Conservation (phyloP, 2,888 invertebrate species). For the Cremastobaeus sp. region DNA sequence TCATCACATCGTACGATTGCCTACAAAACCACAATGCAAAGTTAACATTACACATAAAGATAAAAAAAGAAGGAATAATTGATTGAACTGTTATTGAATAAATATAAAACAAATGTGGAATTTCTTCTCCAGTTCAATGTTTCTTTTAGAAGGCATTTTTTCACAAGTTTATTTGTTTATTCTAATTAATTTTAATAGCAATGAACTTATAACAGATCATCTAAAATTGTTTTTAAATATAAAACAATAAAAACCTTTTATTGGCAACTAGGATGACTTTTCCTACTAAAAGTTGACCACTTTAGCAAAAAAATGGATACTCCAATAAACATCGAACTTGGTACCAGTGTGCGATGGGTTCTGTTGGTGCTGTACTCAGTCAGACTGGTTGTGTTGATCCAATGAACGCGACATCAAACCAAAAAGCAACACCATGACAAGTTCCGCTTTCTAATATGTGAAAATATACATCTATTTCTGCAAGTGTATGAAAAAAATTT, state of each 20-base stretch:
- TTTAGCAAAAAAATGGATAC: slow-evolving; percentile 95
- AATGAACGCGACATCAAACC: slow-evolving; percentile 99
- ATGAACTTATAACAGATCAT: neutral
- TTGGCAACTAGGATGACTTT: slow-evolving; percentile 93
- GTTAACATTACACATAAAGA: neutral
- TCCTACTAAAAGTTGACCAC: slow-evolving; percentile 94
- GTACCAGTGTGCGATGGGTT: slow-evolving; percentile 99
- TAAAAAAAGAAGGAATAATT: no score
- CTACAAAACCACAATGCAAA: slow-evolving; percentile 76
- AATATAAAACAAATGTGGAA: neutral
- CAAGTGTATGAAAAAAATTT: no score
- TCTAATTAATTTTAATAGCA: neutral
- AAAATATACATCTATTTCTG: slow-evolving; percentile 95
- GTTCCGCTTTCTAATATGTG: slow-evolving; percentile 94
- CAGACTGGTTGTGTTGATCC: slow-evolving; percentile 94
- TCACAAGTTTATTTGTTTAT: neutral
- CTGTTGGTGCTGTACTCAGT: slow-evolving; percentile 98
- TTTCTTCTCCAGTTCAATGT: no score
- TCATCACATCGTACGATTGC: slow-evolving; percentile 99
- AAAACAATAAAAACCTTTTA: slow-evolving; percentile 82
- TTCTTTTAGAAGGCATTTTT: no score
- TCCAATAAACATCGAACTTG: slow-evolving; percentile 97
- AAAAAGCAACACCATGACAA: slow-evolving; percentile 98
- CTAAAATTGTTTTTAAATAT: neutral
- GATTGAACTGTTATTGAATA: no score